Conservation (phyloP, 2,888 invertebrate genomes). For the Ypsolopha sequella region DNA sequence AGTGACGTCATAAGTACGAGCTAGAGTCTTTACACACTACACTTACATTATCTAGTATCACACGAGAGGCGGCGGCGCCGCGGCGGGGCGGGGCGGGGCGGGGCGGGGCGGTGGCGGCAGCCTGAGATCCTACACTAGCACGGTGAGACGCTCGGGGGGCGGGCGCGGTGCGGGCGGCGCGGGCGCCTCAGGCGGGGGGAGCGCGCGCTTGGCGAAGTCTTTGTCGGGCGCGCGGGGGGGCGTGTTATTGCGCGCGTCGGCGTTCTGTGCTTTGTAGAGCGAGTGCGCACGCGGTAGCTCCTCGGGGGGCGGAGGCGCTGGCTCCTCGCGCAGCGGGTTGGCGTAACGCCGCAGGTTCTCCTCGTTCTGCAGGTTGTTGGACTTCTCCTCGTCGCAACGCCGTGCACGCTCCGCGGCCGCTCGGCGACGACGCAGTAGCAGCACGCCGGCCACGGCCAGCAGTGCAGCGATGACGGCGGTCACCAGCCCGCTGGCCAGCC, state of each 20-base stretch:
- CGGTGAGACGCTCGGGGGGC: conserved; percentile 51
- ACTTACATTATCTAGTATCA: conserved; percentile 27
- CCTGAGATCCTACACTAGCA: conserved; percentile 33
- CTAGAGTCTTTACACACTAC: conserved; percentile 7
- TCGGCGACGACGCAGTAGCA: conserved; percentile 30
- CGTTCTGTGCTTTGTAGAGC: conserved; percentile 87
- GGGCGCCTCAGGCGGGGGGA: conserved; percentile 46
- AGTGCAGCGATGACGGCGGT: conserved; percentile 74
- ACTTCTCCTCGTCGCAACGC: conserved; percentile 86
- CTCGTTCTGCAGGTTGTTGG: conserved; percentile 92
- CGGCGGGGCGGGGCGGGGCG: background rate
- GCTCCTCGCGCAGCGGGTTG: conserved; percentile 80
- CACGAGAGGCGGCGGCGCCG: conserved; percentile 12
- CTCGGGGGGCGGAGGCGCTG: conserved; percentile 46
- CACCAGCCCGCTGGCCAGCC: conserved; percentile 69
- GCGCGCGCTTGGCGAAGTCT: conserved; percentile 82
- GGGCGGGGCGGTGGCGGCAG: no score
- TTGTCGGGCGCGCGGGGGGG: conserved; percentile 76
- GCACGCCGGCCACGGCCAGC: conserved; percentile 42
- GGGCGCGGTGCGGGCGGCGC: conserved; percentile 28
- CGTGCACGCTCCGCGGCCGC: conserved; percentile 72
- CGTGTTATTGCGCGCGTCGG: conserved; percentile 87
- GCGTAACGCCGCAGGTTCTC: conserved; percentile 88
- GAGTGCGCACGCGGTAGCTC: conserved; percentile 72
- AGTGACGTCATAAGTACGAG: conserved; percentile 2